Base-by-base conservation (phyloP, 2,888 invertebrate genomes). In the Coremacera marginata region DNA sequence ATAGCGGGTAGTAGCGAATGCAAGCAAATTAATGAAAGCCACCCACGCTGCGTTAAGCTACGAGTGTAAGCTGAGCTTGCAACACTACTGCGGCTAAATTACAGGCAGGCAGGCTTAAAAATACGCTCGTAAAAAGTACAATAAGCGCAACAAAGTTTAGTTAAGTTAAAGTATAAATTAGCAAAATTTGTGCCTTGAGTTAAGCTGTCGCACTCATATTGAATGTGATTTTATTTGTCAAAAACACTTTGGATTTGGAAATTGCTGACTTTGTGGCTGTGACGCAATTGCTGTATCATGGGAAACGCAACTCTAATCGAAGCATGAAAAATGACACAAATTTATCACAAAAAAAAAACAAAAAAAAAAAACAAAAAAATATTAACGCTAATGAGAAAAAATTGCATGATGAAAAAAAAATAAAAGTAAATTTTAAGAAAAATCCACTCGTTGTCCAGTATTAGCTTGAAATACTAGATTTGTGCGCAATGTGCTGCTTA, bases 241-340 rank as follows among this genome's bases (percentile, higher is more conserved):
- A 60, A 27, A n/a, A 51, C 51, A 70, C 68, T 25, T 70, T 27
- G 68, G 51, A 70, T 71, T 70, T 71, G 34, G 19, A 37, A 25
- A 51, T 27, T 44, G 63, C 44, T 60, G 25, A 19, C 57, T 11
- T 31, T 57, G 71, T 9, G 19, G 71, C 5, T 37, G 57, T 75
- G 75, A 68, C 60, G 75, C 75, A 75, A 75, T 60, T 60, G 60
- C 57, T 11, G 37, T 62, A 37, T 8, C 70, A 60, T 75, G 75
- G 44, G 75, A 75, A 75, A 74, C 60, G 49, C 62, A 22, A 52
- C 44, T n/a, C 57, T 37, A 75, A 75, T 70, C 75, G 70, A 60
- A 51, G 75, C 49, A 31, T 49, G 62, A 70, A 49, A 57, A 70
- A 75, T 60, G 68, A 70, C 62, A 49, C 62, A 60, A 22, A 75